Conservation (phyloP, 30 jellyfish, hydroid and myxozoan genomes). For the Aurelia coerulea region DNA sequence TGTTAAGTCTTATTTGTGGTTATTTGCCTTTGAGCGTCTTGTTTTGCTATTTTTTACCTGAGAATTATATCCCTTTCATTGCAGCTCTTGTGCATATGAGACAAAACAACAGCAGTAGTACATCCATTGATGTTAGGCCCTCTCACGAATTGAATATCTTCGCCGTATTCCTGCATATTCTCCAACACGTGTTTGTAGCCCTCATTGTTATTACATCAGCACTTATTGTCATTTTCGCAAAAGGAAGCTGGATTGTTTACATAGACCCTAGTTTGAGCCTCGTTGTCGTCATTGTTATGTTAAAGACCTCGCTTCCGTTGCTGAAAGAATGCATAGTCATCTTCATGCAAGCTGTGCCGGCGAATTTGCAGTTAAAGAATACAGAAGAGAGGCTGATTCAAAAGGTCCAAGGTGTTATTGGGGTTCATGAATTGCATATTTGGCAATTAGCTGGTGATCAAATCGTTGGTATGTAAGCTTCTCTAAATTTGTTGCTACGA, state of each 20-base stretch:
- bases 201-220: constrained; percentile 75
- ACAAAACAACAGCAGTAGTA: no score
- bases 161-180: constrained; percentile 80
- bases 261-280: constrained; percentile 84
- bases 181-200: constrained; percentile 74
- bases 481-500: background rate
- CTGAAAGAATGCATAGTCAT: constrained; percentile 68
- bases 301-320: constrained; percentile 76
- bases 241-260: constrained; percentile 66
- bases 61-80: no score
- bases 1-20: no score
- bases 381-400: constrained; percentile 68
- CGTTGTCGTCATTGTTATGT: constrained; percentile 64
- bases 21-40: no score
- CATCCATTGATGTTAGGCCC: background rate
- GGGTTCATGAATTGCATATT: constrained; percentile 86
- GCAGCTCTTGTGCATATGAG: no score
- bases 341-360: constrained; percentile 94
- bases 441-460: constrained; percentile 92
- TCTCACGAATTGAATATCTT: constrained; percentile 80
- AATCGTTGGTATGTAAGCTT: constrained; percentile 70
- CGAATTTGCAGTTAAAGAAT: constrained; percentile 65
- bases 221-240: constrained; percentile 39
- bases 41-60: no score
- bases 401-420: constrained; percentile 63